Percentiles rank a stretch among this genome's conserved stretches.
Evolutionary conservation across 1,140 invertebrate genomes (phyloP).

Genomic region (Propsilocerus akamusi): DNA sequence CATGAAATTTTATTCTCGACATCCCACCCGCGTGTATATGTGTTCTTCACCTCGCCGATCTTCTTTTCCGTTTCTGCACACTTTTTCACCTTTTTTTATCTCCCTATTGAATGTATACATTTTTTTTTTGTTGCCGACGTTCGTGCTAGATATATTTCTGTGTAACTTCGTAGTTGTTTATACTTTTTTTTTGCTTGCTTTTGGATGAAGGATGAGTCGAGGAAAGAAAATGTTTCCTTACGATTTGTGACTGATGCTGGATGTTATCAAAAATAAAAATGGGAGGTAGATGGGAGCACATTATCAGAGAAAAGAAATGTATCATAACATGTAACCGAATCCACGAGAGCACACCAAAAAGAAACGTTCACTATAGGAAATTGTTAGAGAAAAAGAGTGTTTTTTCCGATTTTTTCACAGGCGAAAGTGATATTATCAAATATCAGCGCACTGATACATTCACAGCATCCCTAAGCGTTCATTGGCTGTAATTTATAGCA

Average conservation of each 20-base stretch:
- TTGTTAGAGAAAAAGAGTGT: neutral
- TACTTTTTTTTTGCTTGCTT: too few species aligned
- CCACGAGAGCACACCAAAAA: too few species aligned
- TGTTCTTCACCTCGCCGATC: neutral
- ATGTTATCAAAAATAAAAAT: too few species aligned
- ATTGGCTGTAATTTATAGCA: neutral
- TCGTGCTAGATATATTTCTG: too few species aligned
- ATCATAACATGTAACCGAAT: neutral
- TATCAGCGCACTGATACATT: neutral
- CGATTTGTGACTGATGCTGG: too few species aligned
- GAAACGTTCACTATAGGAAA: too few species aligned
- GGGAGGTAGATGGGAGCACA: too few species aligned
- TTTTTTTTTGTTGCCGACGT: too few species aligned
- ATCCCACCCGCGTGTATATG: neutral
- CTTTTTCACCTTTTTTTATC: neutral
- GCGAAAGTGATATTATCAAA: slow-evolving; percentile 1
- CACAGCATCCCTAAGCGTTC: neutral
- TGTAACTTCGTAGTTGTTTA: too few species aligned
- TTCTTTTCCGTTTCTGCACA: neutral
- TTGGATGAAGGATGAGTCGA: too few species aligned
- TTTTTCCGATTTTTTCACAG: neutral
- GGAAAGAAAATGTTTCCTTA: too few species aligned
- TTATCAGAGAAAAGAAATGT: neutral
- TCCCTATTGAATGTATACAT: too few species aligned
- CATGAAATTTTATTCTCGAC: slow-evolving; percentile 1